Base-by-base conservation (phyloP, 2,888 invertebrate genomes). In the Epinotia bilunana region DNA sequence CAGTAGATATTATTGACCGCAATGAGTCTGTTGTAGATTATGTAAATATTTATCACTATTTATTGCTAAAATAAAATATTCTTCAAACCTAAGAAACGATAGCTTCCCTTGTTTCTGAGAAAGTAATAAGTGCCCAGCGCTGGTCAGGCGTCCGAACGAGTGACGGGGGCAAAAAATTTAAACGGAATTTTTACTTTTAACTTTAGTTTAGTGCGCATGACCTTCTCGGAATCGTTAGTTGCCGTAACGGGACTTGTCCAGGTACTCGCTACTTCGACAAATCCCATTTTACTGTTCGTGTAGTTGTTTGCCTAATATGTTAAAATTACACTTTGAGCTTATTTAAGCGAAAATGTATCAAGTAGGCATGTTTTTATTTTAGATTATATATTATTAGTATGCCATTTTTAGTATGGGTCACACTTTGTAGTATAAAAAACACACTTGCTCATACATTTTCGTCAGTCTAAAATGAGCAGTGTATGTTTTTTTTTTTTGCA, bases 171-270 rank as follows among this genome's bases (percentile, higher is more conserved):
- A 90, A 91, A 91, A 91, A 91, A 89, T 84, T 80, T 84, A 88
- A 90, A 87, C 89, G 87, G 90, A 89, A 91, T 79, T 79, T 78
- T 79, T 79, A 79, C 79, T 89, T 91, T 91, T 84, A 88, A 85
- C 83, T 85, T 85, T 80, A 88, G 83, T 86, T 89, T 86, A 87
- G 83, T 87, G 90, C 88, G 90, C 89, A 89, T 92, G 92, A 91
- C 92, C 93, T 93, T 93, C 93, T 91, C 78, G 87, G 93, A 94
- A 94, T 84, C 83, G 90, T 86, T 90, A 86, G 86, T 86, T 85
- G 85, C 86, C 87, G 86, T 93, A 93, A 93, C 93, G 92, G 93
- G 90, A 92, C 88, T 84, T 79, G 76, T 13, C 79, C 92, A 92
- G 91, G 93, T 92, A 93, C 83, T 77, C 70, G 39, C 39, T 39